Evolutionary conservation across 2,888 invertebrate genomes (phyloP).

Genomic region (Sinelater perroti): DNA sequence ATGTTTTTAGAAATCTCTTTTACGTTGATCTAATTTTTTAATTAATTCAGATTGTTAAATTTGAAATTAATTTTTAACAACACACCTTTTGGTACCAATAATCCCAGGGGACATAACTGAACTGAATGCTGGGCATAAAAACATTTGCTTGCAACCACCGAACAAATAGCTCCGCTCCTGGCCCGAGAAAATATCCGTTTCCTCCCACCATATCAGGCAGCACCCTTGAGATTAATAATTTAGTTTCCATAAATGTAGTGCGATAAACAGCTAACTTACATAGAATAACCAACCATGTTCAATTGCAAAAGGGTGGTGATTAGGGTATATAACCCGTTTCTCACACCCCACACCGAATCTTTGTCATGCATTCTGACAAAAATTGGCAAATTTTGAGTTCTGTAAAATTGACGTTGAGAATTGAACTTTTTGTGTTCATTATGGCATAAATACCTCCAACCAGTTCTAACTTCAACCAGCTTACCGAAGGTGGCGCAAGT

Average conservation of each 20-base stretch:
- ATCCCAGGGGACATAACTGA: constrained; percentile 83
- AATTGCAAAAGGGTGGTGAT: constrained; percentile 75
- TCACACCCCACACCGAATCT: constrained; percentile 73
- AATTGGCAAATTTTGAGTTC: constrained; percentile 74
- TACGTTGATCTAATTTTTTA: constrained; percentile 61
- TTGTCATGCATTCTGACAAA: constrained; percentile 84
- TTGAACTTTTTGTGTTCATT: too few relatives aligned
- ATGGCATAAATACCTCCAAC: constrained; percentile 67
- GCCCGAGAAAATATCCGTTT: constrained; percentile 66
- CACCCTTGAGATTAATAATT: constrained; percentile 57
- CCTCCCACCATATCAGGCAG: constrained; percentile 85
- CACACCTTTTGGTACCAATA: constrained; percentile 51
- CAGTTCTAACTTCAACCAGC: constrained; percentile 77
- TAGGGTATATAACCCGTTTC: constrained; percentile 76
- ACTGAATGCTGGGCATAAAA: constrained; percentile 82
- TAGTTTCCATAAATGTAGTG: background rate
- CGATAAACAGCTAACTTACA: constrained; percentile 42
- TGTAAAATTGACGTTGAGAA: constrained; percentile 42
- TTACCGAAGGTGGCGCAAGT: constrained; percentile 68
- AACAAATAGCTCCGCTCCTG: constrained; percentile 73
- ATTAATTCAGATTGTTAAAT: constrained; percentile 12
- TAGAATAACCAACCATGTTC: constrained; percentile 62
- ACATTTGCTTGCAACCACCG: constrained; percentile 82
- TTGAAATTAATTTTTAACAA: background rate
- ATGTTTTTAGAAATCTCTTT: constrained; percentile 70